Conservation (phyloP, 2,113 vertebrate genomes). For the Pantherophis guttatus region DNA sequence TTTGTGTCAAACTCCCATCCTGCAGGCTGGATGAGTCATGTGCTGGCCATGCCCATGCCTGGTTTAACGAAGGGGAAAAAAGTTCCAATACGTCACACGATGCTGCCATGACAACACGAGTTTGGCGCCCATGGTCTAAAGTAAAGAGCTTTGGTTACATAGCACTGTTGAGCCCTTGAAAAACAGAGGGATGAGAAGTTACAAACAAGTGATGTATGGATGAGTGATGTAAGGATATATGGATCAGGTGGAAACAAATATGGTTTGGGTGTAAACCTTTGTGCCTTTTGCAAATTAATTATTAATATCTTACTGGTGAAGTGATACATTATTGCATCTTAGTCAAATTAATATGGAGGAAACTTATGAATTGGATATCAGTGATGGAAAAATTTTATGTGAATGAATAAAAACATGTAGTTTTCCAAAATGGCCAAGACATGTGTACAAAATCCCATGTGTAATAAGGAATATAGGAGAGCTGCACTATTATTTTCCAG, state of each 20-base stretch:
- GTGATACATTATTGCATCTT: background rate
- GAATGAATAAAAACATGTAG: background rate
- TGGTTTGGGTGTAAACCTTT: background rate
- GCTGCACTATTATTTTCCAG: background rate
- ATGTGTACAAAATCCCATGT: background rate
- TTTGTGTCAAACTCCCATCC: no score
- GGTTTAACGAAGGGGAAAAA: no score
- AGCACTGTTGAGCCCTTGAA: background rate
- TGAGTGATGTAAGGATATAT: background rate
- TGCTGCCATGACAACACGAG: no score
- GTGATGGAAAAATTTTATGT: background rate
- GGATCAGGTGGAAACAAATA: background rate
- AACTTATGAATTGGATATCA: conserved; percentile 3
- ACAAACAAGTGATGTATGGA: background rate
- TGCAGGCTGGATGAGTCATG: no score
- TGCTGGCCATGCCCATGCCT: no score
- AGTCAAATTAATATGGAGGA: background rate
- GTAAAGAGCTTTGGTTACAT: background rate
- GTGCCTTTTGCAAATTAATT: background rate
- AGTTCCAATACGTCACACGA: no score
- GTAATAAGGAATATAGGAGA: background rate
- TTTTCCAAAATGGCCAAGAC: background rate
- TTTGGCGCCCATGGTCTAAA: background rate
- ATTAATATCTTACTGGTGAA: background rate
- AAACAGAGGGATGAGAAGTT: background rate